These are phyloP conservation scores for Cololabis saira DNA, from an alignment of 2,113 vertebrate genomes.

Conservation along the genomic window DNA sequence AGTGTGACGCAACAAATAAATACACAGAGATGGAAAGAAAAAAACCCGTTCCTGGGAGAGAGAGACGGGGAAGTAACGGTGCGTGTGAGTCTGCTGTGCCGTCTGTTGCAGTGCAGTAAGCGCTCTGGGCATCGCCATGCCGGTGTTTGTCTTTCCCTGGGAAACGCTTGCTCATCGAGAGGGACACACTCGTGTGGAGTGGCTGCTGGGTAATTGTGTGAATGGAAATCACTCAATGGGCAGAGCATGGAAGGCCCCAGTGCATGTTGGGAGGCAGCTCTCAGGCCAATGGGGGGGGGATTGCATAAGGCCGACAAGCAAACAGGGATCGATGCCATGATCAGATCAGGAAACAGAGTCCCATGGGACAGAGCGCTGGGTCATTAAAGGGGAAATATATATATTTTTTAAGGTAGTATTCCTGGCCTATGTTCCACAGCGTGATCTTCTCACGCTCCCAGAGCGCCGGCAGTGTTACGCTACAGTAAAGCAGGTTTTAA, in stretches of 20 bases:
- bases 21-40: background rate
- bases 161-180: slow-evolving; percentile 55
- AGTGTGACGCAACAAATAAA: background rate
- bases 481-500: background rate
- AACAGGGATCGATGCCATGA: slow-evolving; percentile 55
- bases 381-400: slow-evolving; percentile 30
- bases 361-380: slow-evolving; percentile 20
- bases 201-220: slow-evolving; percentile 75
- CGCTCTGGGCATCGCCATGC: slow-evolving; percentile 46
- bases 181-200: slow-evolving; percentile 56
- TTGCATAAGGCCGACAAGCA: slow-evolving; percentile 73
- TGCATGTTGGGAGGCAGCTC: slow-evolving; percentile 69
- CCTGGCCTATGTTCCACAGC: too few relatives aligned
- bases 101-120: slow-evolving; percentile 11
- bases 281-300: slow-evolving; percentile 4
- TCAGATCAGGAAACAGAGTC: slow-evolving; percentile 35
- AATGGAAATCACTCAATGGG: slow-evolving; percentile 78
- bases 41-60: background rate
- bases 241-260: slow-evolving; percentile 49
- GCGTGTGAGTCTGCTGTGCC: slow-evolving; percentile 1
- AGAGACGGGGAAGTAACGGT: slow-evolving; percentile 15
- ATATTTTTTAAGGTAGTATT: too few relatives aligned
- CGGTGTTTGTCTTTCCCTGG: slow-evolving; percentile 64
- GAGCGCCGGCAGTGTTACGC: too few relatives aligned
- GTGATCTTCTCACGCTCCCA: too few relatives aligned